These are phyloP conservation scores for Phymastichus coffea DNA, from an alignment of 1,140 invertebrate species.

Conservation along the genomic window DNA sequence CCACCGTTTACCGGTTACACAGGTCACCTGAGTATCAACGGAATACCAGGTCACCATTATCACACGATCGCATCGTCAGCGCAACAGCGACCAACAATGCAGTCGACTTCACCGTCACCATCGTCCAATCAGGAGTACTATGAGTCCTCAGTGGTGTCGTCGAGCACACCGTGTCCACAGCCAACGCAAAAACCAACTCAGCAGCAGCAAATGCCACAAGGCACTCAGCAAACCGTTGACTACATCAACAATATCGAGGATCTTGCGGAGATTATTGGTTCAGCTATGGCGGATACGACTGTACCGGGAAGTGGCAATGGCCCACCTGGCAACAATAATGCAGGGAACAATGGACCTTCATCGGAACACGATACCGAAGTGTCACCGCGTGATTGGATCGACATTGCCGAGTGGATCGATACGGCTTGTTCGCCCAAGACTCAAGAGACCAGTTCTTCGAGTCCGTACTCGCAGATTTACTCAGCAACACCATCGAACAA, in stretches of 20 bases:
- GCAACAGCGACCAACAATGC: constrained; percentile 45
- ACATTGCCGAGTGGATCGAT: constrained; percentile 83
- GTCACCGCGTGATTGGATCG: constrained; percentile 63
- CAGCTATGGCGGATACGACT: constrained; percentile 85
- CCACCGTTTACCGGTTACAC: constrained; percentile 85
- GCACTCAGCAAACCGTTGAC: constrained; percentile 17
- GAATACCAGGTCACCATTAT: constrained; percentile 83
- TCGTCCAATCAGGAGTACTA: constrained; percentile 53
- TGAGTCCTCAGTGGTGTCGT: constrained; percentile 51
- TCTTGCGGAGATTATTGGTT: constrained; percentile 84
- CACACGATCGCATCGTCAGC: constrained; percentile 70
- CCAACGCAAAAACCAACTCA: constrained; percentile 33
- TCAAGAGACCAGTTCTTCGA: constrained; percentile 50
- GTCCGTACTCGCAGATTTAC: constrained; percentile 47
- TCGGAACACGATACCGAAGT: constrained; percentile 18
- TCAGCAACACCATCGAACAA: not conserved
- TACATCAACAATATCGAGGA: constrained; percentile 51
- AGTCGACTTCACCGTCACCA: constrained; percentile 49
- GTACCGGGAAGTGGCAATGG: constrained; percentile 69
- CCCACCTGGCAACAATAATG: constrained; percentile 58
- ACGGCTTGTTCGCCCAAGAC: constrained; percentile 69
- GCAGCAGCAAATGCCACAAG: constrained; percentile 55
- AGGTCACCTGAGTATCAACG: constrained; percentile 78
- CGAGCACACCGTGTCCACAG: constrained; percentile 51
- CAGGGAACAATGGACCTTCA: constrained; percentile 76